Percentiles rank a stretch among this genome's conserved stretches.
These are phyloP conservation scores for Gallinago stenura DNA, from an alignment of 2,797 vertebrate species.

Conservation along the genomic window DNA sequence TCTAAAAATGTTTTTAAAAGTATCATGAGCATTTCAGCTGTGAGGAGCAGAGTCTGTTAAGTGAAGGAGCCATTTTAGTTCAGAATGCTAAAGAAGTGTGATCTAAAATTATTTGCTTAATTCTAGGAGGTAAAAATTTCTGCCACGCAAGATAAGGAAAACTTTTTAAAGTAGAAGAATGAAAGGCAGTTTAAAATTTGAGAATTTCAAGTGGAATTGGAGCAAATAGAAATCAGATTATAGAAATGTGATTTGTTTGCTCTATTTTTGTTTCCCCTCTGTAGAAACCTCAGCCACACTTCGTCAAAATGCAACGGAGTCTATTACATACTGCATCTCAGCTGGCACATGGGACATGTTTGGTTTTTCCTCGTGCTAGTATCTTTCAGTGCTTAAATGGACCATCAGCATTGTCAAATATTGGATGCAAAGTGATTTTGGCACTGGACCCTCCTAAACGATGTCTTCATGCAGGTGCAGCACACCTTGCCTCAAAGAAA, in stretches of 20 bases:
- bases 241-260: neutral
- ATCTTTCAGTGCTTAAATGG: conserved; percentile 67
- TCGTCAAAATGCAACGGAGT: conserved; percentile 81
- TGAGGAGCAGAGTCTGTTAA: neutral
- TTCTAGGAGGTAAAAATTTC: neutral
- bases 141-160: neutral
- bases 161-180: neutral
- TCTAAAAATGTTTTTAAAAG: neutral
- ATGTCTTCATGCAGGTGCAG: conserved; percentile 78
- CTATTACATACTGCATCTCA: conserved; percentile 71
- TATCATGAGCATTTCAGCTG: neutral
- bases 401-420: neutral
- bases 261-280: conserved; percentile 31
- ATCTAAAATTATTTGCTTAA: neutral
- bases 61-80: neutral
- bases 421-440: conserved; percentile 64
- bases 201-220: neutral
- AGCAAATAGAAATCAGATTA: neutral
- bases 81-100: neutral
- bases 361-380: conserved; percentile 38
- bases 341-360: conserved; percentile 66
- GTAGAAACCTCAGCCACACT: conserved; percentile 35
- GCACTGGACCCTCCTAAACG: conserved; percentile 55
- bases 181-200: neutral
- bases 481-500: conserved; percentile 72